Evolutionary conservation across 2,888 invertebrate genomes (phyloP).

Genomic region (Rhagium mordax): DNA sequence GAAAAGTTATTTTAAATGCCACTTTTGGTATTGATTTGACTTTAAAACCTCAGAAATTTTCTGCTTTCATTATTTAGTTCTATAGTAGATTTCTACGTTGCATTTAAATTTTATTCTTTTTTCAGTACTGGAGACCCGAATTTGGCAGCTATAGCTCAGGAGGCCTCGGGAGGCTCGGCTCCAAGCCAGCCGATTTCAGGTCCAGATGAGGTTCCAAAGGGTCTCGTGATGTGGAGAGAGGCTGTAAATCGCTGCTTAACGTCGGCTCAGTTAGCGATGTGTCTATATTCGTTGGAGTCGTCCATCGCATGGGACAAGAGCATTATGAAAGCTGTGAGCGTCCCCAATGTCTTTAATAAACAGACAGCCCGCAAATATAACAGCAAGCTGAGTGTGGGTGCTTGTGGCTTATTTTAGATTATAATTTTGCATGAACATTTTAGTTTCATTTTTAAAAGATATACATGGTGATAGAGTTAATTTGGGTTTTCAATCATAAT

Average conservation of each 20-base stretch:
- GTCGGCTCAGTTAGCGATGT: conserved; percentile 92
- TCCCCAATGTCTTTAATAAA: conserved; percentile 67
- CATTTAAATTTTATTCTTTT: background rate
- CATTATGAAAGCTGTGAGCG: conserved; percentile 98
- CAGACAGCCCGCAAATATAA: conserved; percentile 71
- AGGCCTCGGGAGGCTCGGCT: conserved; percentile 58
- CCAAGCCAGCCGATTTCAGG: conserved; percentile 40
- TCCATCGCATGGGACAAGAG: conserved; percentile 99
- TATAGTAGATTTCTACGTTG: background rate
- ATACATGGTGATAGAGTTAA: conserved; percentile 31
- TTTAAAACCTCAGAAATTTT: no score
- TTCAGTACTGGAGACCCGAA: conserved; percentile 75
- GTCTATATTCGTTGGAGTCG: conserved; percentile 90
- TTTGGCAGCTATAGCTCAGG: conserved; percentile 73
- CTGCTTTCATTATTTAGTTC: no score
- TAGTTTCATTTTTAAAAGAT: conserved; percentile 26
- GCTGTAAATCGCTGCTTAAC: conserved; percentile 88
- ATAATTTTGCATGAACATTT: conserved; percentile 43
- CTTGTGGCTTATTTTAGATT: conserved; percentile 66
- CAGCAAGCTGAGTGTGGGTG: conserved; percentile 71
- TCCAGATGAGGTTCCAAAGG: conserved; percentile 79
- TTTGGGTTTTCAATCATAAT: conserved; percentile 25
- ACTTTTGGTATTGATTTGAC: no score
- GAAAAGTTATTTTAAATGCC: no score
- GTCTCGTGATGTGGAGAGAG: conserved; percentile 90